Evolutionary conservation across 2,888 invertebrate genomes (phyloP).

Genomic region (Adelphocoris suturalis): DNA sequence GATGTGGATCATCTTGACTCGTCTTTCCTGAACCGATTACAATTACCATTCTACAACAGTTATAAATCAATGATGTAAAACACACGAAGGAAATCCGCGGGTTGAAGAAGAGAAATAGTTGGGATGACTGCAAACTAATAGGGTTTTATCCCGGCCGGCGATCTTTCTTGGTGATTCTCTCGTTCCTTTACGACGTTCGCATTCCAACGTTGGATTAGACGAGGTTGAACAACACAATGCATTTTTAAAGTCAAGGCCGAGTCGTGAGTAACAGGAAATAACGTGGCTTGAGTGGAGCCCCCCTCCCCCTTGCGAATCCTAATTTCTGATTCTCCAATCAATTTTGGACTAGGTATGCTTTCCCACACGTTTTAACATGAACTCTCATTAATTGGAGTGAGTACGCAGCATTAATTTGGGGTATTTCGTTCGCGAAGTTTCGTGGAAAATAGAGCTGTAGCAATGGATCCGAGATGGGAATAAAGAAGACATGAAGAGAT

Average conservation of each 20-base stretch:
- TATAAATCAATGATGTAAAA: background rate
- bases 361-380: no score
- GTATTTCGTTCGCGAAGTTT: no score
- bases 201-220: conserved; percentile 17
- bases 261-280: conserved; percentile 23
- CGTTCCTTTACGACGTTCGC: conserved; percentile 1
- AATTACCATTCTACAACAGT: background rate
- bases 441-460: no score
- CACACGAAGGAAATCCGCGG: background rate
- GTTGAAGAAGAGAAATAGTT: background rate
- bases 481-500: no score
- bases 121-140: background rate
- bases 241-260: conserved; percentile 30
- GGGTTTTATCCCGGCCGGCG: background rate
- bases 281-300: background rate
- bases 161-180: background rate
- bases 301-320: background rate
- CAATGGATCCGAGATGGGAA: no score
- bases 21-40: background rate
- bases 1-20: no score
- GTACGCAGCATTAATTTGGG: no score
- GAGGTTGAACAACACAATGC: conserved; percentile 11
- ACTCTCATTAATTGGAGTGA: no score
- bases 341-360: no score
- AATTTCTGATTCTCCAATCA: no score